phyloP scores from a whole-genome alignment of 2,797 vertebrate genomes.

The Smutsia gigantea region DNA sequence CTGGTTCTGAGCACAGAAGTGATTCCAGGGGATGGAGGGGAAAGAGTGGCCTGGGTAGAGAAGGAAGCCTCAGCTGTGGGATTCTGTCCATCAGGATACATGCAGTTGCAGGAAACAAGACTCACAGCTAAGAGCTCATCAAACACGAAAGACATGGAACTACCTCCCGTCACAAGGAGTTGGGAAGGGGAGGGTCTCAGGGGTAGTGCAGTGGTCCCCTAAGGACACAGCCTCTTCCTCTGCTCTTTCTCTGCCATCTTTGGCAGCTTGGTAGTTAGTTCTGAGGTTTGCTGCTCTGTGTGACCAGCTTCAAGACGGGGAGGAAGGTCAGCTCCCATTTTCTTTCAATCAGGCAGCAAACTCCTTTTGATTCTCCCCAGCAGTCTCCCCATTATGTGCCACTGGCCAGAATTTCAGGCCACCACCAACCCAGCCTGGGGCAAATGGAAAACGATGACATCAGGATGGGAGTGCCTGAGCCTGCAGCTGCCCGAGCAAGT shows the following conservation, averaged over 20 bases:
- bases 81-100: accelerated
- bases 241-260: not conserved
- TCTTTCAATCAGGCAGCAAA: not conserved
- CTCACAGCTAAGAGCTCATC: accelerated
- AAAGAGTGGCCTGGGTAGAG: not conserved
- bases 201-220: not conserved
- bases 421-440: accelerated
- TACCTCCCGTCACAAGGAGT: accelerated
- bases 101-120: not conserved
- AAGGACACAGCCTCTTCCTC: not conserved
- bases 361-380: accelerated
- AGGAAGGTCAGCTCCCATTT: not conserved
- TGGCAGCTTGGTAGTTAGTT: accelerated
- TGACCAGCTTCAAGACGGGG: too few relatives aligned
- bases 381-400: accelerated
- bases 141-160: too few relatives aligned
- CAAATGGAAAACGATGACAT: not conserved
- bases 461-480: accelerated
- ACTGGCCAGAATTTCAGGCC: too few relatives aligned
- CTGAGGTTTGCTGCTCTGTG: too few relatives aligned
- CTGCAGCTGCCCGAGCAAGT: accelerated
- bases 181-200: not conserved
- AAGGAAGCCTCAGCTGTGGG: not conserved
- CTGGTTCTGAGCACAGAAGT: not conserved
- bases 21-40: too few relatives aligned